Base-by-base conservation (phyloP, 2,113 vertebrate genomes). In the Pangasianodon gigas region DNA sequence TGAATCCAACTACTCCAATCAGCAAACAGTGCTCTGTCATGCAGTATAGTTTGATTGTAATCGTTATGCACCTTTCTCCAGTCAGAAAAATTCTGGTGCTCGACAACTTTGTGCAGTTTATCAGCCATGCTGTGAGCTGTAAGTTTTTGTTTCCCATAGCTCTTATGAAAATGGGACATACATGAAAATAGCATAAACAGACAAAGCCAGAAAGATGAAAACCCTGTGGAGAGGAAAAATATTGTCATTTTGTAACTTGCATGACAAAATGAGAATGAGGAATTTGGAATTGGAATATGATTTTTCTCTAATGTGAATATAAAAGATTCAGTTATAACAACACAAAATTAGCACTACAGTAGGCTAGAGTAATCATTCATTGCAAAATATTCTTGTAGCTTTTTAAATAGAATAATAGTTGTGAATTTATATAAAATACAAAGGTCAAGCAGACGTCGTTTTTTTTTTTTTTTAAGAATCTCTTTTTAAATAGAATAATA, bases 161-260 rank as follows among this genome's bases (percentile, higher is more conserved):
- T 92, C 94, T 93, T 88, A 96, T 95, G 83, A 95, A 93, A 0
- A 92, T 92, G 10, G 94, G 92, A 69, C 93, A 94, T 1, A 65
- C n/a, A n/a, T 4, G 89, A 90, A 93, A 94, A 89, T 95, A 89
- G 79, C 92, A 94, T 85, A 95, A 90, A 89, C 94, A 95, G 88
- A 93, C 92, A 89, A 92, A 94, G 24, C 93, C 94, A 48, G 94
- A 92, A 80, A 94, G 87, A 89, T 95, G 91, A 87, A 94, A 95
- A 37, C 95, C 89, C 95, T 96, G 86, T 92, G 0, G 90, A 86
- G 71, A 88, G 32, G 41, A 54, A 77, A 90, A 86, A 81, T 48
- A 77, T 71, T 51, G 37, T 82, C 48, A 52, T 79, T 41, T 41
- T 37, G 32, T 74, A 6, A 74, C 32, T 32, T 67, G 13, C 10